These are phyloP conservation scores for Misgurnus anguillicaudatus DNA, from an alignment of 2,113 vertebrate species.

Conservation along the genomic window DNA sequence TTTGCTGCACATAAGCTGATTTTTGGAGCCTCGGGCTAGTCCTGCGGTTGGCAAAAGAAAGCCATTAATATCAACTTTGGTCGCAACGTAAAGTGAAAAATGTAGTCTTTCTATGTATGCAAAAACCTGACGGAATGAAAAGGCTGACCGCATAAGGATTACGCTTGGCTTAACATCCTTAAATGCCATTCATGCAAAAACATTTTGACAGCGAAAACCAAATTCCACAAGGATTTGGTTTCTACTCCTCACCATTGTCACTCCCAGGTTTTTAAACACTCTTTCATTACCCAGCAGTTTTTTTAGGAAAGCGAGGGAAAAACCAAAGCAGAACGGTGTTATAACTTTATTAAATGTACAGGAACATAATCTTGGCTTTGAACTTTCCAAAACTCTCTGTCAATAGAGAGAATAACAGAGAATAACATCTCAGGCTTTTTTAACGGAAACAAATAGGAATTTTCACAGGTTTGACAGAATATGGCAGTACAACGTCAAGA, in stretches of 20 bases:
- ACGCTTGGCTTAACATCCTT: conserved; percentile 52
- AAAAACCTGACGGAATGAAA: conserved; percentile 45
- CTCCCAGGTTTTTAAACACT: conserved; percentile 62
- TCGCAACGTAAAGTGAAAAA: conserved; percentile 52
- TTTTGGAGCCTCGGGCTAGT: conserved; percentile 45
- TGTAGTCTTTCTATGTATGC: conserved; percentile 43
- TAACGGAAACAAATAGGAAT: conserved; percentile 1
- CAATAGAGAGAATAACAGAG: not conserved
- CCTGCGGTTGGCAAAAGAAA: conserved; percentile 52
- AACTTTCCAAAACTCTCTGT: not conserved
- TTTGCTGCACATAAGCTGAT: conserved; percentile 51
- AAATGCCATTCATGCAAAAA: conserved; percentile 62
- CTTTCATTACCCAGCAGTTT: conserved; percentile 50
- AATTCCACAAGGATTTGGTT: conserved; percentile 62
- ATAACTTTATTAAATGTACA: not conserved
- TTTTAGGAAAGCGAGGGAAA: not conserved
- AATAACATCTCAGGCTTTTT: not conserved
- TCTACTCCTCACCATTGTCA: conserved; percentile 61
- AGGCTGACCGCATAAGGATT: conserved; percentile 52
- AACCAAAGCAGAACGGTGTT: not conserved
- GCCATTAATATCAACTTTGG: conserved; percentile 58
- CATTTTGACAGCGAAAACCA: conserved; percentile 63
- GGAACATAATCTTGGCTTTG: too few relatives aligned
- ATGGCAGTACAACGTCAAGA: conserved; percentile 5
- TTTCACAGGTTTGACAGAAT: conserved; percentile 28